Evolutionary conservation across 2,113 vertebrate genomes (phyloP).

Genomic region (Lagopus muta): DNA sequence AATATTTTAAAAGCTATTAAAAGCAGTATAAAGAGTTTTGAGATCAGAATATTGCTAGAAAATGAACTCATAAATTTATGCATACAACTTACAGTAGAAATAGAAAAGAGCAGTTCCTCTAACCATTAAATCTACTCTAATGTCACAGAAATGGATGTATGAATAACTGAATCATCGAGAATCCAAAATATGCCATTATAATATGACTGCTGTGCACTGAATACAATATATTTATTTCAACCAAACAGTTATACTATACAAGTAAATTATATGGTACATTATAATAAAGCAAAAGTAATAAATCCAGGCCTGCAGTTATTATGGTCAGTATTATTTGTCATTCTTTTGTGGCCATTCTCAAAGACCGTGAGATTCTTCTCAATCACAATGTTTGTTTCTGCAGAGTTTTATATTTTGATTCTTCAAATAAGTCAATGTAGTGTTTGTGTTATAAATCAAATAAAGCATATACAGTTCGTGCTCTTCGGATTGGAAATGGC

Average conservation of each 20-base stretch:
- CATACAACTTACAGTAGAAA: neutral
- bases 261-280: neutral
- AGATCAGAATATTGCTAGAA: neutral
- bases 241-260: neutral
- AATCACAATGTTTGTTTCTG: neutral
- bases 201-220: neutral
- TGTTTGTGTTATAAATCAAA: neutral
- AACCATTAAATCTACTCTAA: neutral
- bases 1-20: neutral
- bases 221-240: neutral
- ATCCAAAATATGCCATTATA: neutral
- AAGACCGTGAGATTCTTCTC: neutral
- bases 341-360: neutral
- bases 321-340: neutral
- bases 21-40: neutral
- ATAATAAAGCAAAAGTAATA: neutral
- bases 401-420: neutral
- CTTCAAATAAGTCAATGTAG: neutral
- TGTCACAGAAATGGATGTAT: neutral
- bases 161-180: neutral
- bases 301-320: neutral
- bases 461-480: neutral
- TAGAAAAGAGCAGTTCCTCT: neutral
- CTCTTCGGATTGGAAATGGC: neutral
- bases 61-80: neutral